phyloP scores from a whole-genome alignment of 2,888 invertebrate species.

The Euplagia quadripunctaria region DNA sequence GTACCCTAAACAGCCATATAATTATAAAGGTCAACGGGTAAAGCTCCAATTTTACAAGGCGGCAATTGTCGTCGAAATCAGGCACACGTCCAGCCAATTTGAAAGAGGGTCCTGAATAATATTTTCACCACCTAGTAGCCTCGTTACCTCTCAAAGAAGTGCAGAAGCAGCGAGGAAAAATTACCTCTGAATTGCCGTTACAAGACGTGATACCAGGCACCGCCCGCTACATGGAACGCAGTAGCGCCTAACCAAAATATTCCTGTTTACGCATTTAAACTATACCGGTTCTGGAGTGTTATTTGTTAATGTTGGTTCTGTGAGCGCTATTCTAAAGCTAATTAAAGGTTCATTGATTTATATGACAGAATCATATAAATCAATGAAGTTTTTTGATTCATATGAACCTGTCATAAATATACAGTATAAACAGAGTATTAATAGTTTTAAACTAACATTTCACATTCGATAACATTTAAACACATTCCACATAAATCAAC shows the following conservation, averaged over 20 bases:
- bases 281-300: not conserved
- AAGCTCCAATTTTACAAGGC: conserved; percentile 65
- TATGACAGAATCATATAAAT: not conserved
- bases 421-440: not conserved
- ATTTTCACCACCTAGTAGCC: conserved; percentile 56
- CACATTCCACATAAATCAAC: conserved; percentile 46
- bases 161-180: conserved; percentile 43
- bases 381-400: not conserved
- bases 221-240: conserved; percentile 36
- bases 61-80: conserved; percentile 67
- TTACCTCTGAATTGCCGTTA: conserved; percentile 63
- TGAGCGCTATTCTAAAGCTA: not conserved
- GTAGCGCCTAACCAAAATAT: not conserved
- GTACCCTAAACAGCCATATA: conserved; percentile 52
- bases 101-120: conserved; percentile 71
- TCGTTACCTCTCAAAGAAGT: conserved; percentile 57
- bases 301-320: not conserved
- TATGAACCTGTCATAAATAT: not conserved
- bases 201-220: conserved; percentile 49
- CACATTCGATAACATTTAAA: conserved; percentile 38
- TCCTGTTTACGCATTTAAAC: not conserved
- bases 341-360: too few relatives aligned
- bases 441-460: conserved; percentile 31
- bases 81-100: conserved; percentile 75
- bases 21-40: conserved; percentile 70